A percentile compares a stretch with the other conserved stretches of the same genome.
Conservation (phyloP, 2,888 invertebrate genomes). For the Limenitis camilla region DNA sequence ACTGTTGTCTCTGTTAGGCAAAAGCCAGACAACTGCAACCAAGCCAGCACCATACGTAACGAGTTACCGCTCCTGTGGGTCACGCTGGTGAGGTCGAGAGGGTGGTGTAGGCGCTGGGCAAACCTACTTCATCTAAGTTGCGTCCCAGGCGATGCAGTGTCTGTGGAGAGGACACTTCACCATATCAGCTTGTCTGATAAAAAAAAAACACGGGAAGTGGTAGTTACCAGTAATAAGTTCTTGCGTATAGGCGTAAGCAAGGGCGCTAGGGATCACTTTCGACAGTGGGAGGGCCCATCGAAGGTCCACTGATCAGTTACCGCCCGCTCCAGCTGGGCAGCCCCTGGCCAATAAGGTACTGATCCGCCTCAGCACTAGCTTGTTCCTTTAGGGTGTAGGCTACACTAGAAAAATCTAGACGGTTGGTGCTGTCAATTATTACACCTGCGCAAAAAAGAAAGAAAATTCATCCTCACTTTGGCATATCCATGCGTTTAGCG, state of each 20-base stretch:
- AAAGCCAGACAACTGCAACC: too few species aligned
- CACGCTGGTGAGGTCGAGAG: too few species aligned
- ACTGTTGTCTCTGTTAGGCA: too few species aligned
- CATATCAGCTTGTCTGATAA: not conserved
- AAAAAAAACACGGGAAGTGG: conserved; percentile 10
- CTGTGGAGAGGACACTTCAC: not conserved
- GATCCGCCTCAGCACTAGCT: too few species aligned
- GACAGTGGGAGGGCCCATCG: conserved; percentile 20
- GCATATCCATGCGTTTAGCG: not conserved
- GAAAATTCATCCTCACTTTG: not conserved
- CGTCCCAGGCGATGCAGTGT: too few species aligned
- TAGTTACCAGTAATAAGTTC: conserved; percentile 22
- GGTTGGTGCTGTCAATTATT: not conserved
- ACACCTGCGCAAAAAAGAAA: not conserved
- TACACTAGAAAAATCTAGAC: not conserved
- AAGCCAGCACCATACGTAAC: too few species aligned
- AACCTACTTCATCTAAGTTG: too few species aligned
- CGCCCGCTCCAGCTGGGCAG: not conserved
- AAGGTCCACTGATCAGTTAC: not conserved
- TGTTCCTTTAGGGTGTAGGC: not conserved
- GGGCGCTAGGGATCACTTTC: conserved; percentile 25
- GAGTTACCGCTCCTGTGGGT: too few species aligned
- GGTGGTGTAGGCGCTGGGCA: too few species aligned
- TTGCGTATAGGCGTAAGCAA: too few species aligned
- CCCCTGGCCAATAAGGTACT: too few species aligned